A percentile compares a stretch with the other conserved stretches of the same genome.
phyloP scores from a whole-genome alignment of 2,888 invertebrate species.

The Philereme transversata region DNA sequence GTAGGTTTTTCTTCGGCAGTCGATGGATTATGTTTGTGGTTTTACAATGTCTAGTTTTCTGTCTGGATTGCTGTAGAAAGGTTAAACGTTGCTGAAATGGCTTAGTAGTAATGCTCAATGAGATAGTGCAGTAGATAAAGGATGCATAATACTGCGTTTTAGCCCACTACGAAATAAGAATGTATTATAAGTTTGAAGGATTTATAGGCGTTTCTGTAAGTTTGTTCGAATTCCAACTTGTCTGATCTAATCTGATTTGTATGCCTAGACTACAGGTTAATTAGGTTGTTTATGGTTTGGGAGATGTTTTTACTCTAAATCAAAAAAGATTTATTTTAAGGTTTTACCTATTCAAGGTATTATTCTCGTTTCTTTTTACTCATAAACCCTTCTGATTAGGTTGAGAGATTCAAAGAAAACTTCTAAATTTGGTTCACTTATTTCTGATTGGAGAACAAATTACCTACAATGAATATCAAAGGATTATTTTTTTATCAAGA shows the following conservation, averaged over 20 bases:
- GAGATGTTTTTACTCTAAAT: no score
- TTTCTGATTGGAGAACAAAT: conserved; percentile 2
- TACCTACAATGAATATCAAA: not conserved
- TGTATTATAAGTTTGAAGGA: no score
- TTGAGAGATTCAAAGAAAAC: conserved; percentile 23
- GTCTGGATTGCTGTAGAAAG: conserved; percentile 66
- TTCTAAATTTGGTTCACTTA: conserved; percentile 22
- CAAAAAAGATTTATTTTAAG: no score
- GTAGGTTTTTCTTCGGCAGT: conserved; percentile 20
- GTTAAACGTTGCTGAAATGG: conserved; percentile 59
- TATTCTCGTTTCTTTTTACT: not conserved
- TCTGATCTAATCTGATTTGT: no score
- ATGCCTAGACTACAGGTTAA: no score
- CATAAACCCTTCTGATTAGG: conserved; percentile 16
- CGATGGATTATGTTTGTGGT: conserved; percentile 10
- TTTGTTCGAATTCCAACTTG: no score
- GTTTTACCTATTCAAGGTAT: no score
- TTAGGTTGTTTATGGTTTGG: no score
- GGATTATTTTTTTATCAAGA: no score
- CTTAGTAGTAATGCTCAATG: conserved; percentile 47
- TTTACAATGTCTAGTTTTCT: conserved; percentile 65
- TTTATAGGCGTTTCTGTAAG: no score
- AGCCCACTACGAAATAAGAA: no score
- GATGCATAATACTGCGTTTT: no score
- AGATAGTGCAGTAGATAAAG: conserved; percentile 18